These are phyloP conservation scores for Carcinoscorpius rotundicauda DNA, from an alignment of 1,140 invertebrate species.

Conservation along the genomic window DNA sequence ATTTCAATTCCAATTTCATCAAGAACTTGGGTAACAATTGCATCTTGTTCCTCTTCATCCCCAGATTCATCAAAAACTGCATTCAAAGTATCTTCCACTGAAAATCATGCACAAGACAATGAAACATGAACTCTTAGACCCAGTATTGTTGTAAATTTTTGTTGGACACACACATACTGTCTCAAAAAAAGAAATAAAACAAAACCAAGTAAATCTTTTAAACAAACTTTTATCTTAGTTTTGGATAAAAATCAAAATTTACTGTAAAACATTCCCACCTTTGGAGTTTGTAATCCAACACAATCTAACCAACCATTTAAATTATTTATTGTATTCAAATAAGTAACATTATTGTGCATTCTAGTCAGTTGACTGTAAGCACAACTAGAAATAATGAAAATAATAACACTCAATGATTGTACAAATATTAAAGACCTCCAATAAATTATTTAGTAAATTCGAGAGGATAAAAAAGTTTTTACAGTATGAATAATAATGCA, in stretches of 20 bases:
- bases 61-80: constrained; percentile 77
- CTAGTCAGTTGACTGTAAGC: too few relatives aligned
- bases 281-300: too few relatives aligned
- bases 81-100: constrained; percentile 80
- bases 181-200: not conserved
- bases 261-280: constrained; percentile 32
- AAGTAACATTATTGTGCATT: too few relatives aligned
- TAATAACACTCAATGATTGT: too few relatives aligned
- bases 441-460: too few relatives aligned
- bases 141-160: constrained; percentile 7
- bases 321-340: too few relatives aligned
- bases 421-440: too few relatives aligned
- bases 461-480: too few relatives aligned
- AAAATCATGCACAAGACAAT: constrained; percentile 28
- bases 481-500: too few relatives aligned
- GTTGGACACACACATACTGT: not conserved
- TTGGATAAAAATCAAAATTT: constrained; percentile 33
- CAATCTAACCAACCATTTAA: too few relatives aligned
- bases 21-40: constrained; percentile 72
- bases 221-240: not conserved
- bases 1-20: constrained; percentile 95
- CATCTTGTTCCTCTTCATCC: constrained; percentile 78
- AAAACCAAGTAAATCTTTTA: constrained; percentile 4
- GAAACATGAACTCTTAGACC: not conserved
- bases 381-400: too few relatives aligned